phyloP scores from a whole-genome alignment of 2,888 invertebrate species.

The Cybosia mesomella region DNA sequence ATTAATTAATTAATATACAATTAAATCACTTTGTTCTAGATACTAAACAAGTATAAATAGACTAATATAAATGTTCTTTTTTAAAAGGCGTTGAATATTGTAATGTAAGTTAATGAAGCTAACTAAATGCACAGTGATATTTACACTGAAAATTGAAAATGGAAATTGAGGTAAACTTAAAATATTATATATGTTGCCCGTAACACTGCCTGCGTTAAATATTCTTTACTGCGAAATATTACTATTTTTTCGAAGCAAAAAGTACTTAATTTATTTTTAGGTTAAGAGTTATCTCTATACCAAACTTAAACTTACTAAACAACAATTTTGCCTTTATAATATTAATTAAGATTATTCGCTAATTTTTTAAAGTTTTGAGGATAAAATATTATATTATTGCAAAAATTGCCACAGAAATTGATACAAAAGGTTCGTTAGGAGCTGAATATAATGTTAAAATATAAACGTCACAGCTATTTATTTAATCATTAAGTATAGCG shows the following conservation, averaged over 20 bases:
- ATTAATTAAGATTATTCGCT: too few relatives aligned
- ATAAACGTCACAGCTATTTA: not conserved
- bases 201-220: not conserved
- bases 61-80: not conserved
- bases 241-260: too few relatives aligned
- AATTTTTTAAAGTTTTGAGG: too few relatives aligned
- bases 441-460: not conserved
- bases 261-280: too few relatives aligned
- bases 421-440: not conserved
- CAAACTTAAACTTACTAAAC: too few relatives aligned
- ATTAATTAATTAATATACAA: not conserved
- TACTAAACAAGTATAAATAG: not conserved
- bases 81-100: not conserved
- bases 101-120: not conserved
- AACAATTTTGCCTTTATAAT: too few relatives aligned
- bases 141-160: not conserved
- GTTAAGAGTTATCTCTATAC: too few relatives aligned
- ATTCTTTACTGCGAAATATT: too few relatives aligned
- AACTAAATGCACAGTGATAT: constrained; percentile 2
- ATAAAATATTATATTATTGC: not conserved
- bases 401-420: not conserved
- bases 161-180: not conserved
- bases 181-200: not conserved
- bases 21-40: not conserved
- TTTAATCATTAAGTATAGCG: constrained; percentile 12